Evolutionary conservation across 2,797 vertebrate genomes (phyloP).

Genomic region (Poecile montanus): DNA sequence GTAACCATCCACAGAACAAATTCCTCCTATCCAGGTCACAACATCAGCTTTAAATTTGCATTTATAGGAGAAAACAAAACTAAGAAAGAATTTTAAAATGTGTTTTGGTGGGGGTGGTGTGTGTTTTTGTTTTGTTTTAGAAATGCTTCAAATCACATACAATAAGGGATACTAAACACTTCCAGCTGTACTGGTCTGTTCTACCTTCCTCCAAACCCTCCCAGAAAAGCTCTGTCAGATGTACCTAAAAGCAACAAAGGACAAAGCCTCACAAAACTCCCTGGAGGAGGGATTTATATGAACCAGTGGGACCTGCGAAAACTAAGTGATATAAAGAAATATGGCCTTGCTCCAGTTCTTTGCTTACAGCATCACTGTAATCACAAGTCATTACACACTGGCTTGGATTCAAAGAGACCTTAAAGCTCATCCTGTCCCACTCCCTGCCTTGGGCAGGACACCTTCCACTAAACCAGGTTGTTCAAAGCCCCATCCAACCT

Average conservation of each 20-base stretch:
- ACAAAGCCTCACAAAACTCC: background rate
- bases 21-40: background rate
- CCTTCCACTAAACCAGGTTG: background rate
- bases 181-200: background rate
- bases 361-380: background rate
- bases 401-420: background rate
- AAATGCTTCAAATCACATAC: background rate
- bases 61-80: background rate
- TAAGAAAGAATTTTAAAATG: background rate
- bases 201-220: background rate
- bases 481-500: background rate
- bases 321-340: background rate
- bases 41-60: background rate
- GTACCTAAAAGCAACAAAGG: background rate
- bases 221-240: background rate
- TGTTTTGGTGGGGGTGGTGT: background rate
- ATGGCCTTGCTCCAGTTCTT: background rate
- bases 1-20: background rate
- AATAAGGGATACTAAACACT: rapidly evolving
- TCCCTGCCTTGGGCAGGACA: background rate
- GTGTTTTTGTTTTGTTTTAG: background rate
- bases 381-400: background rate
- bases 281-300: rapidly evolving
- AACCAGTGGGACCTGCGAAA: background rate
- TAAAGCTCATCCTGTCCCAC: background rate